These are phyloP conservation scores for Pygoscelis antarcticus DNA, from an alignment of 2,113 vertebrate species.

Conservation along the genomic window DNA sequence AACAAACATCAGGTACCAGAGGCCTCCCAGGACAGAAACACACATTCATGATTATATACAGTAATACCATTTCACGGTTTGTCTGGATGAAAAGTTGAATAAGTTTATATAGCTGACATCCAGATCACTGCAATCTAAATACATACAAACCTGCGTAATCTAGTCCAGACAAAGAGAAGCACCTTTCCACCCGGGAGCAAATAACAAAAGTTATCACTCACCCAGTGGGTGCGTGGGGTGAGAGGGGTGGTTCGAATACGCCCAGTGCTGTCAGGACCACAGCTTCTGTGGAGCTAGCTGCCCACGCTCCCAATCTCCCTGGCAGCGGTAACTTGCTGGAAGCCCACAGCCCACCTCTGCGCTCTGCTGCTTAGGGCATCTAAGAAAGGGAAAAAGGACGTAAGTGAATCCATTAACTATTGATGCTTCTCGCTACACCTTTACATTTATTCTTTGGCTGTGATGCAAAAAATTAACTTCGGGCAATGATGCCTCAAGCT, in stretches of 20 bases:
- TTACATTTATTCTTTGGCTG: neutral
- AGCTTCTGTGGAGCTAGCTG: neutral
- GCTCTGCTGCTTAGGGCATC: neutral
- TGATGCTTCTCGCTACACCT: neutral
- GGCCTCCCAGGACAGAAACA: neutral
- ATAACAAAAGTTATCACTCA: neutral
- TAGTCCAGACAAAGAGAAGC: neutral
- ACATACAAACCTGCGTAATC: neutral
- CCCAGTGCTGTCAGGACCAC: accelerated
- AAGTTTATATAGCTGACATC: neutral
- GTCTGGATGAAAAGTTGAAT: neutral
- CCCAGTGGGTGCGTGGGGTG: accelerated
- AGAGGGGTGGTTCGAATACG: neutral
- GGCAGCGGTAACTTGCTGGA: neutral
- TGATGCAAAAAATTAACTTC: neutral
- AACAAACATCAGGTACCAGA: neutral
- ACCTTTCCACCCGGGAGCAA: neutral
- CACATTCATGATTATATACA: neutral
- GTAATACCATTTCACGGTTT: neutral
- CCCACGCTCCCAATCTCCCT: neutral
- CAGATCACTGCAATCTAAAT: neutral
- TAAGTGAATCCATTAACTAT: neutral
- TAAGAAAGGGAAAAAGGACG: neutral
- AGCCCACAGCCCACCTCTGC: neutral
- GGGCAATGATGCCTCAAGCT: neutral